Evolutionary conservation across 1,140 invertebrate genomes (phyloP), one percentile per base, ranked within the genome.

Genomic region (Amyelois transitella): DNA sequence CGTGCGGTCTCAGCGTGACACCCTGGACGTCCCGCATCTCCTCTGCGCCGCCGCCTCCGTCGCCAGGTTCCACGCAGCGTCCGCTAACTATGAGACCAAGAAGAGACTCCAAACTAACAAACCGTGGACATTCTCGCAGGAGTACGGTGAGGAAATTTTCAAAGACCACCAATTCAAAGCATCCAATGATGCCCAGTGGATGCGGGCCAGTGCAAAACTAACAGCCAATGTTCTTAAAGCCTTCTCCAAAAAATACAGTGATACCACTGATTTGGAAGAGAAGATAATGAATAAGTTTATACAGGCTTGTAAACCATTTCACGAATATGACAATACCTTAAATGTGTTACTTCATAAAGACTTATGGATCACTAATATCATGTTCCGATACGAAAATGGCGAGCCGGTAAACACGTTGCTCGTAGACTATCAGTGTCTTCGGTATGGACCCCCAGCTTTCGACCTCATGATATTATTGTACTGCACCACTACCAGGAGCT

Each of bases 331-430:
- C n/a, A 63, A 67, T 5, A 82, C 72, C 4, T 51, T 86, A 3
- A 88, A 87, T 22, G 83, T 89, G 0, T n/a, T 90, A 3, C 74
- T 84, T 21, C 90, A 91, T 54, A 90, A 87, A 19, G 90, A 91
- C 59, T 67, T 89, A 17, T 90, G 88, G 83, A 59, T 77, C 0
- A 38, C 4, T 7, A 45, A 45, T 45, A 45, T 45, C 10, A 45
- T 45, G 44, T 45, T 45, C 14, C 44, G 44, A 12, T 45, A 45
- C 18, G 18, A 45, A 1, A 45, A 45, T 19, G 3, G 44, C 10
- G 7, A 18, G 44, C 44, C 44, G 2, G 18, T 45, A 18, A 14
- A 45, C 1, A 18, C 44, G 18, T 19, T 45, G 18, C 44, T 45
- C 19, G 19, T 45, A 18, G 44, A 45, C 44, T 45, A 19, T 18